Base-by-base conservation (phyloP, 2,113 vertebrate genomes). In the Cryptoleucopteryx plumbea region DNA sequence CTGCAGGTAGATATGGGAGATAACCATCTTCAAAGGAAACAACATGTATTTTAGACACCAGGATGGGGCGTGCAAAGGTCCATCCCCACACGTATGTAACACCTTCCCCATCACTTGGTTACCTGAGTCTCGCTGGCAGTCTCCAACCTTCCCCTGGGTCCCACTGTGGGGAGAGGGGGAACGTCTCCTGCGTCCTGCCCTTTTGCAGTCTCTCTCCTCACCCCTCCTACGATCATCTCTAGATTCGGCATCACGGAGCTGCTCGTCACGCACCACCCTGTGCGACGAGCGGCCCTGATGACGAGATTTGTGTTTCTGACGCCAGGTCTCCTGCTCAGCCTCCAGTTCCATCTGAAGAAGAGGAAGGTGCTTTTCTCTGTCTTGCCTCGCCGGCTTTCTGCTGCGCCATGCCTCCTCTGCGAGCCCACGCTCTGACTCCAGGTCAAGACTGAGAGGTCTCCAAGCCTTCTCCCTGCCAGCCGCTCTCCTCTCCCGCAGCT, bases 121-220 rank as follows among this genome's bases (percentile, higher is more conserved):
- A 99, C 99, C 99, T 99, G 98, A 82, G 61, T 98, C 97, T 62
- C 17, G 92, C 72, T 53, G 95, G 82, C 79, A 80, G 48, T 55
- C 9, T 52, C 63, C 53, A 72, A 4, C 83, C 85, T 56, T 92
- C 19, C 88, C 91, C 82, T 13, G 80, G 50, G 95, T 94, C 87
- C 97, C 93, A 43, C 74, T 40, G 22, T 86, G 95, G 55, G 75
- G 90, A 74, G 97, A 91, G 16, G 95, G 90, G 36, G 97, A 94
- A 42, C 27, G 86, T 59, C 58, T 90, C 91, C 95, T 77, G 45
- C 42, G 96, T 90, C 86, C 91, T 78, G 73, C 82, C 74, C 40
- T 97, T 93, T 67, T 90, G 53, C 27, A n/a, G 85, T 95, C 90
- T 95, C 90, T 96, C 50, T 88, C 96, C 91, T 96, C 97, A 62